Evolutionary conservation across 2,113 vertebrate species (phyloP), one percentile per base, ranked within the genome.

Genomic region (Rhabdornis inornatus): DNA sequence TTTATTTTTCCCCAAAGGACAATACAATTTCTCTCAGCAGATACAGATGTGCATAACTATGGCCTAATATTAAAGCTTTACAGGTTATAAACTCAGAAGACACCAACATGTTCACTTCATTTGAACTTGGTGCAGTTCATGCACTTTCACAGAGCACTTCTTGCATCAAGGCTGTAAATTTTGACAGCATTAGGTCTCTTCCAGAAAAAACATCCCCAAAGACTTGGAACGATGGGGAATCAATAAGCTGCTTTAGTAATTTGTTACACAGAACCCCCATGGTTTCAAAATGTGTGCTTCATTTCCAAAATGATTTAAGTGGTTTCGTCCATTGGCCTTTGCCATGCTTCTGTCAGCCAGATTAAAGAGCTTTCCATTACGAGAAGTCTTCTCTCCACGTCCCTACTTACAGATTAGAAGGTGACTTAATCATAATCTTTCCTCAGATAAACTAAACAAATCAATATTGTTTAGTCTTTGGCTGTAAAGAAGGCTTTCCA

Each of bases 321-420:
- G 1, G 50, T 60, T 85, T 92, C 80, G 20, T 65, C 89, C 78
- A 37, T 44, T 91, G 66, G n/a, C 27, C 82, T 69, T 91, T 89
- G 45, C 35, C 47, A n/a, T 42, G 45, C 50, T 82, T 76, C 66
- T 88, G 45, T 70, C 91, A 85, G 40, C 4, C 53, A 68, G 60
- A 70, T 90, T 87, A 85, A 95, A 85, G 65, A 85, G 53, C n/a
- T 76, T 89, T 79, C 61, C 27, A 25, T 69, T 85, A 85, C 61
- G 84, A 61, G 33, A 92, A 72, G 33, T 59, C 53, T 61, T 72
- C 66, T 85, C 75, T 82, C 49, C 13, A 4, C 69, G 65, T 61
- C 65, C 53, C 40, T 70, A 9, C 37, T 79, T 53, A 59, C 0
- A 83, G 84, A 87, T 87, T 75, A 89, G 42, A 65, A 61, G 44